These are phyloP conservation scores for Melanotaenia parkinsoni DNA, from an alignment of 2,797 vertebrate genomes.

Conservation along the genomic window DNA sequence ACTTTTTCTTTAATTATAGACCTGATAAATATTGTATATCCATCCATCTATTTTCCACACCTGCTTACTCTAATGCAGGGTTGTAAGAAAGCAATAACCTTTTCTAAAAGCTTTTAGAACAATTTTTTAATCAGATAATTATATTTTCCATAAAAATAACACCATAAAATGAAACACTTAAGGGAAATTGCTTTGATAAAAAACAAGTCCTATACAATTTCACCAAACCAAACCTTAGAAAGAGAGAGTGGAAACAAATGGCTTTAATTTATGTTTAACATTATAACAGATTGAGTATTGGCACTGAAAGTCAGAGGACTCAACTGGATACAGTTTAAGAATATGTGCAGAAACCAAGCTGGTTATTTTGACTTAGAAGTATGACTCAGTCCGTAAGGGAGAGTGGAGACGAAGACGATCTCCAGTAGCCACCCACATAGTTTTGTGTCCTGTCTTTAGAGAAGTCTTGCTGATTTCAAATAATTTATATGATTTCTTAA, in stretches of 20 bases:
- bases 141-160: not conserved
- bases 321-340: conserved; percentile 66
- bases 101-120: too few species aligned
- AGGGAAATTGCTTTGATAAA: not conserved
- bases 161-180: not conserved
- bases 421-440: conserved; percentile 57
- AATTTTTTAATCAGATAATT: not conserved
- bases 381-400: conserved; percentile 54
- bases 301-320: conserved; percentile 64
- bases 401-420: conserved; percentile 63
- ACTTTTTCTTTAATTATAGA: too few species aligned
- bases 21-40: too few species aligned
- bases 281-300: conserved; percentile 43
- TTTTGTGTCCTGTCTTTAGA: conserved; percentile 30
- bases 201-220: not conserved
- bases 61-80: too few species aligned
- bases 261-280: conserved; percentile 51
- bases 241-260: conserved; percentile 24
- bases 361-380: conserved; percentile 66
- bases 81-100: too few species aligned
- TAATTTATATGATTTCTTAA: not conserved
- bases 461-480: not conserved
- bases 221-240: conserved; percentile 30
- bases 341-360: conserved; percentile 68
- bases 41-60: too few species aligned